phyloP scores from a whole-genome alignment of 2,888 invertebrate genomes.

The Rhyacophila evoluta region DNA sequence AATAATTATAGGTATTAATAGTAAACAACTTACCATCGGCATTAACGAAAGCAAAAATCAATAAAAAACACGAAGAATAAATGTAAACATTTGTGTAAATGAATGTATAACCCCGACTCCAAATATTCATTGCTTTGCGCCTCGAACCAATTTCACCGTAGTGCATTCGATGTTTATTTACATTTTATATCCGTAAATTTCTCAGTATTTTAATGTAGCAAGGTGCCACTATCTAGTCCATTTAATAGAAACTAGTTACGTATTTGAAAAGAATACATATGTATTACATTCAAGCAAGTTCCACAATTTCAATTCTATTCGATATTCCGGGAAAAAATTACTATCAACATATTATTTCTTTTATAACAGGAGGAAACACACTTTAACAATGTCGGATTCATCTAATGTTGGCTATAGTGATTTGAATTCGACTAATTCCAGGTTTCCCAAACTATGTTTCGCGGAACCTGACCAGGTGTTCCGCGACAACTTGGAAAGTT shows the following conservation, averaged over 20 bases:
- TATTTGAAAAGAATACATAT: not conserved
- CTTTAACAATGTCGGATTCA: not conserved
- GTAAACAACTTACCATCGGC: constrained; percentile 33
- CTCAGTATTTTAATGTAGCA: not conserved
- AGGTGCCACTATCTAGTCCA: not conserved
- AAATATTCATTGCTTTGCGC: constrained; percentile 42
- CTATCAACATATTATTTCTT: no score
- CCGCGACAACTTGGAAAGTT: no score
- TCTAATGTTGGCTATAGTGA: not conserved
- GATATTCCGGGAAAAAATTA: no score
- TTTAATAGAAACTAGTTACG: not conserved
- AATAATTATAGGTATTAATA: not conserved
- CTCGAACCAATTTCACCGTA: not conserved
- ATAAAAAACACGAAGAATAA: constrained; percentile 10
- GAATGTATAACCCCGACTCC: constrained; percentile 26
- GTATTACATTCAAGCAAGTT: no score
- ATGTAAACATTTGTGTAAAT: constrained; percentile 28
- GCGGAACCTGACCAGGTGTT: no score
- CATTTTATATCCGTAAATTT: constrained; percentile 28
- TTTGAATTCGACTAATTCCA: no score
- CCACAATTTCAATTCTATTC: no score
- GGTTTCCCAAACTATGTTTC: no score
- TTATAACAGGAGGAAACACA: not conserved
- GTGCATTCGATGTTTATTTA: constrained; percentile 37
- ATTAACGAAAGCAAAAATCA: constrained; percentile 34